Evolutionary conservation across 2,888 invertebrate genomes (phyloP), one percentile per base, ranked within the genome.

Genomic region (Sisyra nigra): DNA sequence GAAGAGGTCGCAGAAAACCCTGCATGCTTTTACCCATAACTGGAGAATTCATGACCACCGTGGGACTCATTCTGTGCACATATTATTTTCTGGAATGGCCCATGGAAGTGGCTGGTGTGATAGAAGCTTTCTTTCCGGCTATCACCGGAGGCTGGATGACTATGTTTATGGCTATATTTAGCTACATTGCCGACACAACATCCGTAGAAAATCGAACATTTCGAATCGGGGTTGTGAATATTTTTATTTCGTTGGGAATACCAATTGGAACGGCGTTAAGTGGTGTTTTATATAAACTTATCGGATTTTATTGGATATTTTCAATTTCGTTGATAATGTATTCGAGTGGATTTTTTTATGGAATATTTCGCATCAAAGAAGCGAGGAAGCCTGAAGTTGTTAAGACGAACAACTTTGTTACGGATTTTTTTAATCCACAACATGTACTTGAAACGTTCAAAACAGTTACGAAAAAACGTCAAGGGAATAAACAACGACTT

Each of bases 1-100:
- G 74, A 56, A 68, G 68, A 48, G 79, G 81, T 1, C 66, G 76
- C 46, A 67, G 81, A 51, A 82, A 82, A 57, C 82, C 86, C 9
- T 87, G 86, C 55, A 86, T 88, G 76, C 67, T 88, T 2, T 59
- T 87, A 44, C 87, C 87, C 1, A 81, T 88, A 29, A 65, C 81
- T 38, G 86, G 87, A 2, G 86, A 86, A 56, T 79, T 86, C 52
- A 46, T 67, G 37, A 62, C 68, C 0, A 54, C 63, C 2, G 32
- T 61, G 24, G 68, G 69, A n/a, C 53, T 69, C 34, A 50, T 71
- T 2, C 49, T 69, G 7, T 59, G 69, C n/a, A 68, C 66, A 0
- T 67, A 68, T 53, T 69, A 58, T 50, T 71, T 70, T 47, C 48
- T 66, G 14, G 65, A 71, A 50, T 66, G 69, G 61, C 67, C 69